Base-by-base conservation (phyloP, 2,888 invertebrate genomes). In the Drosophila macrothrix region DNA sequence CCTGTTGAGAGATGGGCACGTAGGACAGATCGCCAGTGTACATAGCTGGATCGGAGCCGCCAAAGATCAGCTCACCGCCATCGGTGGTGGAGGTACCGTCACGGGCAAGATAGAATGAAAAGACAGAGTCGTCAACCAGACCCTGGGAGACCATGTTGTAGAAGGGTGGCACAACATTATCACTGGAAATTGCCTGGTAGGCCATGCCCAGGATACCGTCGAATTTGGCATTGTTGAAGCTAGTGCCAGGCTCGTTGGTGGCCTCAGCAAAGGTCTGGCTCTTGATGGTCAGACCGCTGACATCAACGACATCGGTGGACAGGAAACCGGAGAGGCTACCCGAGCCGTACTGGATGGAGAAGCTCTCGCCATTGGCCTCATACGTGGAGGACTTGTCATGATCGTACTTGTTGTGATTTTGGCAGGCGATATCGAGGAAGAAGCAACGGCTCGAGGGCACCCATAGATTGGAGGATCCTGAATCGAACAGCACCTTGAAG, bases 391-490 rank as follows among this genome's bases (percentile, higher is more conserved):
- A 99, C 92, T 95, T 95, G 65, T 92, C 94, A 88, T 97, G 96
- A 94, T 99, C 96, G 94, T 99, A 99, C 94, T 98, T 99, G 93
- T 97, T 96, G 94, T 99, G 99, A 96, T 95, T 93, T 97, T 97
- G 94, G 94, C 98, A 98, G 50, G 99, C 99, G 22, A 80, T 14
- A 54, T 79, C 78, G 63, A 97, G 96, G 93, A 95, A 95, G 92
- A 97, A 96, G 93, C 99, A 99, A 92, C 98, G 96, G 94, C 98
- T 98, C 35, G 99, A 99, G 16, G 99, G 99, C 70, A 99, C 96
- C 99, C 99, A 99, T 76, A 99, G 95, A 94, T 99, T 99, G 61
- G 99, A 98, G 37, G 99, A 99, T 74, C 99, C 99, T 0, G 99
- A 99, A 94, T 99, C 99, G 94, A 99, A 99, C 78, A 99, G 96